A percentile compares a stretch with the other conserved stretches of the same genome.
phyloP scores from a whole-genome alignment of 2,888 invertebrate genomes.

The Apeira syringaria region DNA sequence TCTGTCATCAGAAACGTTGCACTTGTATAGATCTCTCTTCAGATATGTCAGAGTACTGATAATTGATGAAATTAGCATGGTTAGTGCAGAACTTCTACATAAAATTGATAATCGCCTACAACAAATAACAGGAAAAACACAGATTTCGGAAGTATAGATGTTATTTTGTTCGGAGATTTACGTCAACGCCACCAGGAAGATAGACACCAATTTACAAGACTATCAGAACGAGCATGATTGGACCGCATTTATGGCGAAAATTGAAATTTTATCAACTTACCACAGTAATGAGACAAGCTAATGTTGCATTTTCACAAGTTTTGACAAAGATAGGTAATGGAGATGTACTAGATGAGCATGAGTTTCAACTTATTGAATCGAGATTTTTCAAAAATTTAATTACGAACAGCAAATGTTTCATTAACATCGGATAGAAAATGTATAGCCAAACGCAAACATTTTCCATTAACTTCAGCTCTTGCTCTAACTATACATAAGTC shows the following conservation, averaged over 20 bases:
- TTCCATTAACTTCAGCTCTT: slow-evolving; percentile 20
- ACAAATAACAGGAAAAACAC: slow-evolving; percentile 43
- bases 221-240: background rate
- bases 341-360: background rate
- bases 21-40: slow-evolving; percentile 34
- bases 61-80: slow-evolving; percentile 54
- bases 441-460: slow-evolving; percentile 18
- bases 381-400: slow-evolving; percentile 6
- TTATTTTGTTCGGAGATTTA: slow-evolving; percentile 37
- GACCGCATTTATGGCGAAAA: background rate
- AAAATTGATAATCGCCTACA: slow-evolving; percentile 44
- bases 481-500: slow-evolving; percentile 21
- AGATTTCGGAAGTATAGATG: slow-evolving; percentile 30
- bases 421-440: slow-evolving; percentile 11
- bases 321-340: slow-evolving; percentile 3
- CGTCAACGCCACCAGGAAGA: slow-evolving; percentile 38
- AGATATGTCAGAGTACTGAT: slow-evolving; percentile 41
- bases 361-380: background rate
- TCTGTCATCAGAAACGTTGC: slow-evolving; percentile 9
- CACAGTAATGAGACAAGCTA: slow-evolving; percentile 1
- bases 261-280: slow-evolving; percentile 1
- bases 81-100: slow-evolving; percentile 41
- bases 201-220: slow-evolving; percentile 30
- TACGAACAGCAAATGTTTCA: slow-evolving; percentile 15
- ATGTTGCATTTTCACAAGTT: background rate